Percentiles rank a stretch among this genome's conserved stretches.
Conservation (phyloP, 2,113 vertebrate genomes). For the Gavialis gangeticus region DNA sequence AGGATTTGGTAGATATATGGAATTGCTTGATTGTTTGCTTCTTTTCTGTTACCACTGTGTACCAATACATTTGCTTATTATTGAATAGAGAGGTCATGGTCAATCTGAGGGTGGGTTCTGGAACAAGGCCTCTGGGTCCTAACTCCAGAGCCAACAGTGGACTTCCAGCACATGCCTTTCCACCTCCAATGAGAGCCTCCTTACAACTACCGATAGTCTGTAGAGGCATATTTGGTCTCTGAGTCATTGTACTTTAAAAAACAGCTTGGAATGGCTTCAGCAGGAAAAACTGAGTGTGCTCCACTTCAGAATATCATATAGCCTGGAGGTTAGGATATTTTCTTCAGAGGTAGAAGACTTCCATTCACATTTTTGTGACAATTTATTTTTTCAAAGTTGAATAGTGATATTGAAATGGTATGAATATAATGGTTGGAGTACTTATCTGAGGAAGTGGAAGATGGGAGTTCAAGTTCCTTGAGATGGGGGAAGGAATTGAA, state of each 20-base stretch:
- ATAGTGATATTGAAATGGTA: neutral
- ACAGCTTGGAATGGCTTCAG: neutral
- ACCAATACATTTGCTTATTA: no score
- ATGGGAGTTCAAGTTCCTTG: neutral
- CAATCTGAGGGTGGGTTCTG: no score
- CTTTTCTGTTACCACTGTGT: no score
- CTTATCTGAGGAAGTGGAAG: neutral
- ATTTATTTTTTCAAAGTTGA: neutral
- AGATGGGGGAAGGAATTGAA: neutral
- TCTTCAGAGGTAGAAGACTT: neutral
- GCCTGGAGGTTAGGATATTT: neutral
- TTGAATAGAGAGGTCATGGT: no score
- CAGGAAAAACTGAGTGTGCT: neutral
- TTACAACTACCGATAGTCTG: neutral
- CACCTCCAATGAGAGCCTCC: no score
- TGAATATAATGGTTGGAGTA: neutral
- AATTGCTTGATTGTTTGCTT: no score
- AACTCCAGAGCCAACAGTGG: no score
- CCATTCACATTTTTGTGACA: neutral
- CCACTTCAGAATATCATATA: neutral
- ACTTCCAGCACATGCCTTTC: no score
- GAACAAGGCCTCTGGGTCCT: no score
- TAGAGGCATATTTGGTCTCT: neutral
- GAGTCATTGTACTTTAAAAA: neutral
- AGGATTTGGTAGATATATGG: no score